Base-by-base conservation (phyloP, 2,888 invertebrate species). In the Polymixis flavicincta region DNA sequence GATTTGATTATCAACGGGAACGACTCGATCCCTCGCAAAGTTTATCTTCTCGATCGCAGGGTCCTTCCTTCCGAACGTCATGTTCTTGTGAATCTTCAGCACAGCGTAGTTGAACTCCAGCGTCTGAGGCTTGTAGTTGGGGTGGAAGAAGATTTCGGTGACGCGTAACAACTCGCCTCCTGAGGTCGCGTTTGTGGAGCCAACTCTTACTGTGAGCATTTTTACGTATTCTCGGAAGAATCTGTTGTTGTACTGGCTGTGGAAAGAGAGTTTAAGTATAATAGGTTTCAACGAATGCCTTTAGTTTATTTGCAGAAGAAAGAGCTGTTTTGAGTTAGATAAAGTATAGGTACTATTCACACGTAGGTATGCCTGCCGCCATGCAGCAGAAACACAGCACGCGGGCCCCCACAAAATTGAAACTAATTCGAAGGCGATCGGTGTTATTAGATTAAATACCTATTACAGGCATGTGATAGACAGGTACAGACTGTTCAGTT, bases 211-310 rank as follows among this genome's bases (percentile, higher is more conserved):
- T 1, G 93, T 89, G 17, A 96, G 88, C 95, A 96, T 95, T 79
- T 94, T 95, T 2, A 95, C 94, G 87, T 95, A 95, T 85, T 96
- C 96, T 1, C 95, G 91, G 90, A 93, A 96, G 90, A 96, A 96
- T 6, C 96, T 91, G 83, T 96, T 96, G 89, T 96, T 95, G 89
- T 95, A 96, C 81, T 96, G 96, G 14, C 96, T 96, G 91, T 7
- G 83, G 63, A 22, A 11, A 25, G 50, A 5, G 25, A 50, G 37
- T 37, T 5, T 37, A 37, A 37, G 37, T 13, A 8, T 32, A 14
- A 48, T 0, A 17, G n/a, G 9, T 6, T 50, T 50, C 37, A 50
- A 6, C 19, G 17, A 45, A 32, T 32, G 6, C 22, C 52, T 28
- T 48, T 25, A 37, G 17, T 50, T 28, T 17, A 11, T 9, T 22